Conservation (phyloP, 2,113 vertebrate species). For the Tragelaphus imberbis region DNA sequence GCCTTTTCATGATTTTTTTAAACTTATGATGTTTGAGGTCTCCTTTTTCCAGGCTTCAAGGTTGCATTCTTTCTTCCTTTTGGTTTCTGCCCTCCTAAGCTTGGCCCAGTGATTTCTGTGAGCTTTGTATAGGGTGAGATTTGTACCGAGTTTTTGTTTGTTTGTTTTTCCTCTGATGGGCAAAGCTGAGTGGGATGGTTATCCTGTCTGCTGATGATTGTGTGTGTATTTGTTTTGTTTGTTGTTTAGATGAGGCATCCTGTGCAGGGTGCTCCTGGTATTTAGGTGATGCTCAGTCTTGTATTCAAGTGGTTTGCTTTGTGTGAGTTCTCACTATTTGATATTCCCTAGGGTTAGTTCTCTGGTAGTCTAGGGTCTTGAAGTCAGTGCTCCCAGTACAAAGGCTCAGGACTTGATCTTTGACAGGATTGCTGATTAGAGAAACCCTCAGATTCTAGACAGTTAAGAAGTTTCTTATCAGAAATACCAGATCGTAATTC, state of each 20-base stretch:
- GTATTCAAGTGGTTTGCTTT: background rate
- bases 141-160: background rate
- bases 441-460: slow-evolving; percentile 95
- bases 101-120: background rate
- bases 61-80: background rate
- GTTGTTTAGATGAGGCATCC: background rate
- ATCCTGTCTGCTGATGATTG: background rate
- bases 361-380: background rate
- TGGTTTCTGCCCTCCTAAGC: background rate
- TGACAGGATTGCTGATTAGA: slow-evolving; percentile 98
- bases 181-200: background rate
- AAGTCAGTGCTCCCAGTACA: background rate
- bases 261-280: background rate
- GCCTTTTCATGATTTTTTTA: background rate
- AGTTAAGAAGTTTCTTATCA: slow-evolving; percentile 96
- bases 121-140: background rate
- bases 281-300: background rate
- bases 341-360: background rate
- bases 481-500: slow-evolving; percentile 93
- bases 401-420: slow-evolving; percentile 49
- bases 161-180: background rate
- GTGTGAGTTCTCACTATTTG: background rate
- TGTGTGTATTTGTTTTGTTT: background rate
- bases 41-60: background rate
- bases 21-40: background rate